These are phyloP conservation scores for Petromus typicus DNA, from an alignment of 2,113 vertebrate genomes.

Conservation along the genomic window DNA sequence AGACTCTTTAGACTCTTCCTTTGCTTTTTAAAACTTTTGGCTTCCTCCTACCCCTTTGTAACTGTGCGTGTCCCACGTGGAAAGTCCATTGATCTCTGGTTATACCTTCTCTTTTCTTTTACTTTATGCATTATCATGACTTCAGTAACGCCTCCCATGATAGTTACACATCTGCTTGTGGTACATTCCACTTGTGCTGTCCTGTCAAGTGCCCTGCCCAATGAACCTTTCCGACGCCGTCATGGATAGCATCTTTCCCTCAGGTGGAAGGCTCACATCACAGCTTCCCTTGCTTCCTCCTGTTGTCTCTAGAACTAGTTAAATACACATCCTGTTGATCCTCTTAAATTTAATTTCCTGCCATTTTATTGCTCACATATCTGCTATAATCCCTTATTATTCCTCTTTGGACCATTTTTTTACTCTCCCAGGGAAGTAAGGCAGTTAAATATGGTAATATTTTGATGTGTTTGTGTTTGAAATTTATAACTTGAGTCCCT, in stretches of 20 bases:
- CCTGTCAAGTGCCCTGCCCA: neutral
- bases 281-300: neutral
- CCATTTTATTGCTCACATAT: neutral
- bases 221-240: neutral
- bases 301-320: neutral
- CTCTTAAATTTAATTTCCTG: neutral
- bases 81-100: neutral
- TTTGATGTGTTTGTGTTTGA: conserved; percentile 21
- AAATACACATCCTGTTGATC: neutral
- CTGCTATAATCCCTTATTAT: neutral
- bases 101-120: neutral
- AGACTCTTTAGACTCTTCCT: neutral
- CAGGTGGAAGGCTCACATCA: neutral
- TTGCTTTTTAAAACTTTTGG: neutral
- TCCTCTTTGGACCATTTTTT: neutral
- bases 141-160: neutral
- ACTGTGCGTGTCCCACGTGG: neutral
- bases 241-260: neutral
- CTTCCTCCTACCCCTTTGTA: neutral
- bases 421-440: neutral
- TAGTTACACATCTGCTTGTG: neutral
- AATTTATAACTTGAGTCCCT: neutral
- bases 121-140: neutral
- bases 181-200: neutral
- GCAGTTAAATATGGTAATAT: neutral